A percentile compares a stretch with the other conserved stretches of the same genome.
Evolutionary conservation across 2,888 invertebrate genomes (phyloP).

Genomic region (Cloeon dipterum): DNA sequence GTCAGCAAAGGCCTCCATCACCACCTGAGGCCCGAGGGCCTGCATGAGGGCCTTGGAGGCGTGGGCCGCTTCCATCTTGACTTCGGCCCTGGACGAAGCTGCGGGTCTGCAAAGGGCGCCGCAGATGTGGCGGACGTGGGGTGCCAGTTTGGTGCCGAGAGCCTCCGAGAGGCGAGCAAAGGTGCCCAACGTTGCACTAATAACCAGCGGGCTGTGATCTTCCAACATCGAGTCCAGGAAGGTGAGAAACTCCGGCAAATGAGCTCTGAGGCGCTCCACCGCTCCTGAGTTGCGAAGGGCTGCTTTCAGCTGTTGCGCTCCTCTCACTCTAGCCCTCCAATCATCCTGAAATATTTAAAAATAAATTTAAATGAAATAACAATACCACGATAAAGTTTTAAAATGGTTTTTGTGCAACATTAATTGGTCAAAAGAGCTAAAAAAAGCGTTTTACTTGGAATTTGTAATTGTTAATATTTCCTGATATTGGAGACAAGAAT

Average conservation of each 20-base stretch:
- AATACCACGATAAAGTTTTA: not conserved
- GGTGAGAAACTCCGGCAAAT: constrained; percentile 35
- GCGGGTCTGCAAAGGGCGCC: constrained; percentile 19
- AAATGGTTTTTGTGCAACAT: no score
- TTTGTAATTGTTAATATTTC: no score
- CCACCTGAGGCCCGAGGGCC: constrained; percentile 22
- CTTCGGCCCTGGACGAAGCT: constrained; percentile 23
- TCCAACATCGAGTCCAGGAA: constrained; percentile 30
- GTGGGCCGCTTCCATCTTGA: constrained; percentile 22
- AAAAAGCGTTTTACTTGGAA: no score
- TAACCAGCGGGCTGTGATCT: constrained; percentile 31
- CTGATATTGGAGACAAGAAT: no score
- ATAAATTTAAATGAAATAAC: constrained; percentile 4
- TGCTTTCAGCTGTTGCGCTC: constrained; percentile 29
- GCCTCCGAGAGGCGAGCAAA: constrained; percentile 19
- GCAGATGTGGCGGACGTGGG: constrained; percentile 15
- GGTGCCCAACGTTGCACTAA: constrained; percentile 18
- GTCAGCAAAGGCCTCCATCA: constrained; percentile 25
- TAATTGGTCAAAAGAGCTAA: no score
- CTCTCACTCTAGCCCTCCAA: constrained; percentile 28
- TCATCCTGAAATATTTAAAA: constrained; percentile 22
- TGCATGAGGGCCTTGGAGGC: constrained; percentile 26
- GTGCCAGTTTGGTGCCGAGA: constrained; percentile 14
- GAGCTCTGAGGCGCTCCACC: constrained; percentile 28
- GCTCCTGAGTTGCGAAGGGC: constrained; percentile 27